Percentiles rank a stretch among this genome's conserved stretches.
Conservation (phyloP, 2,113 vertebrate genomes). For the Poeciliopsis occidentalis region DNA sequence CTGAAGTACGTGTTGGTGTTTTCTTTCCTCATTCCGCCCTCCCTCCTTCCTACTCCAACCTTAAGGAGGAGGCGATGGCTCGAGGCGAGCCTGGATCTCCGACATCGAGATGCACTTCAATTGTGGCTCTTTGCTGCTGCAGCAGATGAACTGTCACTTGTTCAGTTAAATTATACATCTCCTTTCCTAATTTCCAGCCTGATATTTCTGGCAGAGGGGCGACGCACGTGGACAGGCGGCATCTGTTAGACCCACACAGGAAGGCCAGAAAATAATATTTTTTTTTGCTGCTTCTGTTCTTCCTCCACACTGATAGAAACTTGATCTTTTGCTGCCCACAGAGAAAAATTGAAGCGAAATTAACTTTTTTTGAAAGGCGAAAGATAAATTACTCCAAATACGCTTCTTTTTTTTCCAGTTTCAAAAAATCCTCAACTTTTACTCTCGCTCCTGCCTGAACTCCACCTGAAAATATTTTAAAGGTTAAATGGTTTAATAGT, state of each 20-base stretch:
- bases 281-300: slow-evolving; percentile 33
- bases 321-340: slow-evolving; percentile 30
- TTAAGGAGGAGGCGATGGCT: slow-evolving; percentile 68
- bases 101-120: slow-evolving; percentile 60
- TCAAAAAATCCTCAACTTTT: slow-evolving; percentile 27
- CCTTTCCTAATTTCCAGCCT: slow-evolving; percentile 71
- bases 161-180: slow-evolving; percentile 80
- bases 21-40: slow-evolving; percentile 33
- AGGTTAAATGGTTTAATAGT: slow-evolving; percentile 78
- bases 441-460: slow-evolving; percentile 10
- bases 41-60: slow-evolving; percentile 50
- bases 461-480: slow-evolving; percentile 37
- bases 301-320: slow-evolving; percentile 42
- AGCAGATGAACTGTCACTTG: slow-evolving; percentile 77
- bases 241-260: slow-evolving; percentile 66
- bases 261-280: slow-evolving; percentile 51
- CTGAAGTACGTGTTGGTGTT: slow-evolving; percentile 40
- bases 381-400: slow-evolving; percentile 9
- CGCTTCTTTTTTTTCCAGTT: slow-evolving; percentile 22
- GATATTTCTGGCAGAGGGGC: slow-evolving; percentile 76
- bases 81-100: slow-evolving; percentile 65
- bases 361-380: slow-evolving; percentile 23
- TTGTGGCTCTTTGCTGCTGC: slow-evolving; percentile 61
- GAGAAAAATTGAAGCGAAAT: slow-evolving; percentile 12
- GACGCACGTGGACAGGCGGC: slow-evolving; percentile 72